Evolutionary conservation across 2,113 vertebrate genomes (phyloP).

Genomic region (Hemichromis elongatus): DNA sequence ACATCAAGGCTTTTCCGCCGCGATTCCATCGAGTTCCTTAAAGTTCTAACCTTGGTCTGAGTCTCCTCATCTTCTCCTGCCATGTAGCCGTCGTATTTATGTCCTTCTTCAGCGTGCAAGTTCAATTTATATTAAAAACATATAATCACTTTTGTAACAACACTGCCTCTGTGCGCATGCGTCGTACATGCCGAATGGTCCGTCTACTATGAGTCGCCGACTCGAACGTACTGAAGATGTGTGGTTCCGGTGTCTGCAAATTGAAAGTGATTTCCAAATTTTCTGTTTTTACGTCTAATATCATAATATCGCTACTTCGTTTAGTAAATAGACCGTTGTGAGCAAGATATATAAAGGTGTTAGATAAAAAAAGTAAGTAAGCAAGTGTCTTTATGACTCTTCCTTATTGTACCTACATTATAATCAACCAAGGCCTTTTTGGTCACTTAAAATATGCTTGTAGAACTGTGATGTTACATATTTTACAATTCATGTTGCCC

Average conservation of each 20-base stretch:
- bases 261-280: background rate
- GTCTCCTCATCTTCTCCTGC: background rate
- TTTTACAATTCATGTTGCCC: background rate
- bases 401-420: background rate
- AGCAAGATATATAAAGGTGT: background rate
- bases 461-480: background rate
- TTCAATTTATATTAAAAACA: accelerated
- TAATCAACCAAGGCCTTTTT: accelerated
- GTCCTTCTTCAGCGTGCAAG: accelerated
- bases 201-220: background rate
- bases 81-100: background rate
- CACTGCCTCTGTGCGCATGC: background rate
- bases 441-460: background rate
- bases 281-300: background rate
- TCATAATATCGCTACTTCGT: background rate
- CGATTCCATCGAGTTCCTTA: background rate
- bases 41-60: conserved; percentile 9
- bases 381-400: background rate
- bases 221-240: accelerated
- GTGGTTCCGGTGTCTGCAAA: background rate
- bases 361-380: background rate
- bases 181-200: accelerated
- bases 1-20: background rate
- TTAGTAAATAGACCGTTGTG: background rate
- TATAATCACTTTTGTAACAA: background rate